phyloP scores from a whole-genome alignment of 2,797 vertebrate species.

The Macroramphosus scolopax region DNA sequence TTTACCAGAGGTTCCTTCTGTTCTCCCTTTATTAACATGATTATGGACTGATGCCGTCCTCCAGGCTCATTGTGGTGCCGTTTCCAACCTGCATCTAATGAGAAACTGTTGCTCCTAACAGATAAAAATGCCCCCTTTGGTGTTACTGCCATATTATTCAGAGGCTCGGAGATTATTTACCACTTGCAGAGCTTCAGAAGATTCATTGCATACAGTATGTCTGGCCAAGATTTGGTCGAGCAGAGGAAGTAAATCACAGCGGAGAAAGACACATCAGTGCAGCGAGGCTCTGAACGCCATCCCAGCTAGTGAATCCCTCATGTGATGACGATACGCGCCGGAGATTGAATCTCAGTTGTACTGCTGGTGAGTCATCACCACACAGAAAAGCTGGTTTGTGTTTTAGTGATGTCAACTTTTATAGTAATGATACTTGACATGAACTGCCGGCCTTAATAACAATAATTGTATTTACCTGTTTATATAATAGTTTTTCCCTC shows the following conservation, averaged over 20 bases:
- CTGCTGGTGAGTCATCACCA: conserved; percentile 1
- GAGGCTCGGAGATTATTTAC: conserved; percentile 14
- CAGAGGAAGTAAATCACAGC: conserved; percentile 26
- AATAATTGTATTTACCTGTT: no score
- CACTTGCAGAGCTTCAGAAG: conserved; percentile 5
- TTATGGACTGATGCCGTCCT: conserved; percentile 2
- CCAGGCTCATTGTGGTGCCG: no score
- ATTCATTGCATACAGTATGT: conserved; percentile 11
- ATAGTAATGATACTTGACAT: no score
- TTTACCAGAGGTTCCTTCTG: no score
- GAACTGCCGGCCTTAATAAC: no score
- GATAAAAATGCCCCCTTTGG: no score
- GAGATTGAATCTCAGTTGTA: conserved; percentile 6
- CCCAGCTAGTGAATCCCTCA: conserved; percentile 22
- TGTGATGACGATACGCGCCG: no score
- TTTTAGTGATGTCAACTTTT: no score
- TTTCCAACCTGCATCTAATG: background rate
- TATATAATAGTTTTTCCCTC: no score
- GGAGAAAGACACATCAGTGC: conserved; percentile 5
- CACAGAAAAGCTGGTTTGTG: no score
- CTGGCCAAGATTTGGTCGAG: conserved; percentile 12
- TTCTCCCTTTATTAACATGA: conserved; percentile 17
- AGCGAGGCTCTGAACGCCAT: conserved; percentile 17
- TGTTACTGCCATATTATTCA: conserved; percentile 11
- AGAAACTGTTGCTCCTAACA: conserved; percentile 6